Evolutionary conservation across 2,113 vertebrate species (phyloP).

Genomic region (Pomatostomus ruficeps): DNA sequence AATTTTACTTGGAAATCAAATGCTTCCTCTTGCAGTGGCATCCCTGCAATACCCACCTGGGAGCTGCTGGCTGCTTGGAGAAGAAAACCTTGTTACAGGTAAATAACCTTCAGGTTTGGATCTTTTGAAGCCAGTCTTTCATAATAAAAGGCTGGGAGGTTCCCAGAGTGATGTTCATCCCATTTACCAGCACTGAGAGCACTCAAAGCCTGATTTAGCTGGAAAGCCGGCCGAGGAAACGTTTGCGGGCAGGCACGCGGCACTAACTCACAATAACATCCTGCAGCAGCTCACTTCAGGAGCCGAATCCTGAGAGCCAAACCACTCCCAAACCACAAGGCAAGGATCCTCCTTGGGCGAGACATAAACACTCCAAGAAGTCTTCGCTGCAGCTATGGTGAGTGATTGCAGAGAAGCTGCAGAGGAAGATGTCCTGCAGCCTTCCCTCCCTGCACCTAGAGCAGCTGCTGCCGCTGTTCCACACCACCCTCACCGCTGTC

Average conservation of each 20-base stretch:
- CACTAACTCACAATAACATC: not conserved
- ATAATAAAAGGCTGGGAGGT: not conserved
- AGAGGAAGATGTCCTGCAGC: not conserved
- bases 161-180: not conserved
- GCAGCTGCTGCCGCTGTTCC: accelerated
- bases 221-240: not conserved
- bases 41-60: not conserved
- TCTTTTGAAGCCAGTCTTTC: not conserved
- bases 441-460: accelerated
- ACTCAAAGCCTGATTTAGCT: not conserved
- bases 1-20: conserved; percentile 49
- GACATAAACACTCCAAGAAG: not conserved
- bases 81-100: not conserved
- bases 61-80: not conserved
- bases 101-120: conserved; percentile 24
- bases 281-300: not conserved
- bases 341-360: not conserved
- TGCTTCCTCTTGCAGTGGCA: not conserved
- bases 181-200: not conserved
- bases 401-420: not conserved
- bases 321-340: not conserved
- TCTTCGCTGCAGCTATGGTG: accelerated
- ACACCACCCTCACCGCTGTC: not conserved
- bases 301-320: not conserved
- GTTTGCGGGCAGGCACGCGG: not conserved